Evolutionary conservation across 2,113 vertebrate genomes (phyloP).

Genomic region (Actenoides lindsayi): DNA sequence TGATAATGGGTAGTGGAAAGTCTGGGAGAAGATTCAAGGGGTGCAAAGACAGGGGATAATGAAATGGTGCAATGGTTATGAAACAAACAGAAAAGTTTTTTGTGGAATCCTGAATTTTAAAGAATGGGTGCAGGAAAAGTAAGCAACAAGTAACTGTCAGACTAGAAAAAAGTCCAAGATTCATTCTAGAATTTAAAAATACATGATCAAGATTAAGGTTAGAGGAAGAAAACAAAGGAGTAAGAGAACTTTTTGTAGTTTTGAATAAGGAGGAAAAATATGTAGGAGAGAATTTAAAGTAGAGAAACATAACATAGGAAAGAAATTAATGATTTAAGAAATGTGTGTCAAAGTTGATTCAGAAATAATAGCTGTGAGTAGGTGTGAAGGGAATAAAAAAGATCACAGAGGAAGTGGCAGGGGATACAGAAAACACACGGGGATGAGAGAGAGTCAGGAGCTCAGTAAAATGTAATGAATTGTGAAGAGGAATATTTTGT

Average conservation of each 20-base stretch:
- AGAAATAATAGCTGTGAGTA: conserved; percentile 53
- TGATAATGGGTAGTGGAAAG: neutral
- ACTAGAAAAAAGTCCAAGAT: neutral
- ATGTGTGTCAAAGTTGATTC: conserved; percentile 35
- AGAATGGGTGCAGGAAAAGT: neutral
- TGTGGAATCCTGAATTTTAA: neutral
- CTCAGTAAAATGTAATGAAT: neutral
- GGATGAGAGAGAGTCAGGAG: neutral
- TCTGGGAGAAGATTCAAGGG: neutral
- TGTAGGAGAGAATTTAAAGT: conserved; percentile 4
- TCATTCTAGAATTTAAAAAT: neutral
- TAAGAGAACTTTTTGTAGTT: neutral
- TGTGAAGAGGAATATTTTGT: neutral
- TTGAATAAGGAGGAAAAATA: neutral
- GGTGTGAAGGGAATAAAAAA: conserved; percentile 33
- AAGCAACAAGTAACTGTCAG: neutral
- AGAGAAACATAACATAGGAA: neutral
- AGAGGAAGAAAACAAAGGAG: neutral
- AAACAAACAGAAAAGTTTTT: neutral
- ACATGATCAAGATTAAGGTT: neutral
- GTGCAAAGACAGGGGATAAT: neutral
- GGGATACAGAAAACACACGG: neutral
- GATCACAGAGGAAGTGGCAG: conserved; percentile 34
- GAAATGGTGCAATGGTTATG: neutral
- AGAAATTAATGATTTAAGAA: conserved; percentile 17